These are phyloP conservation scores for Brachyhypopomus gauderio DNA, from an alignment of 2,113 vertebrate genomes.

Conservation along the genomic window DNA sequence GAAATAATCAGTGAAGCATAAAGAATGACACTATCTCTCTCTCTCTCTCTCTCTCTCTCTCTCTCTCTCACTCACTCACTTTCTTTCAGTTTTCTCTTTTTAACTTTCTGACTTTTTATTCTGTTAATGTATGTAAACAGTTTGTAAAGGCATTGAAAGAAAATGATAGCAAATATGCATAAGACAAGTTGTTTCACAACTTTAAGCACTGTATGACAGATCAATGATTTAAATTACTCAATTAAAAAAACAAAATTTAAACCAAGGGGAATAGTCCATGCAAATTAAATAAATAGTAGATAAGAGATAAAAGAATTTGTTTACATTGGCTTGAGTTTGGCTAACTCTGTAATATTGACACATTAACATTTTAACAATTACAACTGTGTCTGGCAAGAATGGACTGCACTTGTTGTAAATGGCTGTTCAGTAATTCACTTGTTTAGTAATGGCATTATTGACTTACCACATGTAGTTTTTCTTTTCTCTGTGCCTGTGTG, in stretches of 20 bases:
- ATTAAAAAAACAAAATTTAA: too few relatives aligned
- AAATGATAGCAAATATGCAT: too few relatives aligned
- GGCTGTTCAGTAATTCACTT: conserved; percentile 48
- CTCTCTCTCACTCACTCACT: background rate
- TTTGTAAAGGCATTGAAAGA: background rate
- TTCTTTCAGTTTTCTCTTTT: too few relatives aligned
- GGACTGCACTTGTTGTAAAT: conserved; percentile 26
- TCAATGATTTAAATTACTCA: too few relatives aligned
- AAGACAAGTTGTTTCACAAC: too few relatives aligned
- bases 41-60: conserved; percentile 6
- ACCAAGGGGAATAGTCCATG: too few relatives aligned
- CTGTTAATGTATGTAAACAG: background rate
- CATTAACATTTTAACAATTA: conserved; percentile 16
- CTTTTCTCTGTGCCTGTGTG: conserved; percentile 44
- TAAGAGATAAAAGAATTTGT: too few relatives aligned
- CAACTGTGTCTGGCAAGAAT: conserved; percentile 35
- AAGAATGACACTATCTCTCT: background rate
- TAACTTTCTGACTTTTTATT: background rate
- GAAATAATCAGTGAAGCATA: too few relatives aligned
- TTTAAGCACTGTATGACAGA: too few relatives aligned
- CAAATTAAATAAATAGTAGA: too few relatives aligned
- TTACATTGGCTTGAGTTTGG: background rate
- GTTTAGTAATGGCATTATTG: conserved; percentile 52
- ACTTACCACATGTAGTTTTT: conserved; percentile 25
- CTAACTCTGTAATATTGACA: background rate